A percentile compares a stretch with the other conserved stretches of the same genome.
Evolutionary conservation across 2,888 invertebrate species (phyloP).

Genomic region (Diploptera punctata): DNA sequence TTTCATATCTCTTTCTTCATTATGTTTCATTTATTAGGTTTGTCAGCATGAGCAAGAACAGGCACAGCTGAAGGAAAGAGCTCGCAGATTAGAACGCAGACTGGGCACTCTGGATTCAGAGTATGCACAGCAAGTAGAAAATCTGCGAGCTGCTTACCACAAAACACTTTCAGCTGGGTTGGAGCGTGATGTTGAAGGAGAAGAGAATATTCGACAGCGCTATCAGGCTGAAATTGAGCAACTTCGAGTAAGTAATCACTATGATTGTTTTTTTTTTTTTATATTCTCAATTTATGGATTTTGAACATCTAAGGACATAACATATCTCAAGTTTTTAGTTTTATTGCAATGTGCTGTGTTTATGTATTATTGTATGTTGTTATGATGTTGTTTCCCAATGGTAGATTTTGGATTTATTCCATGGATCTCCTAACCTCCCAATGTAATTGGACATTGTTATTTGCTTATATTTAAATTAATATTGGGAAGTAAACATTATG

Average conservation of each 20-base stretch:
- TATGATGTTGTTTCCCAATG: too few relatives aligned
- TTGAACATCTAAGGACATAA: neutral
- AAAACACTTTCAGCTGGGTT: conserved; percentile 65
- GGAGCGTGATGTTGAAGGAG: conserved; percentile 65
- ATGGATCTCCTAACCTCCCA: too few relatives aligned
- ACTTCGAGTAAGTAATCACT: conserved; percentile 66
- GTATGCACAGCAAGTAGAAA: conserved; percentile 82
- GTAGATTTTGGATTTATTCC: too few relatives aligned
- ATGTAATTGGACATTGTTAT: too few relatives aligned
- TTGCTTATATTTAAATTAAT: too few relatives aligned
- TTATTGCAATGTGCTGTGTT: too few relatives aligned
- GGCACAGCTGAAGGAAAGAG: conserved; percentile 66
- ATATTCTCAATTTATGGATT: neutral
- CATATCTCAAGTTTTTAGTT: neutral
- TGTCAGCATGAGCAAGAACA: conserved; percentile 57
- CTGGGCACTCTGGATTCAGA: conserved; percentile 80
- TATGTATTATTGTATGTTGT: too few relatives aligned
- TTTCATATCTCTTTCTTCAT: too few relatives aligned
- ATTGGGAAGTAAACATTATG: too few relatives aligned
- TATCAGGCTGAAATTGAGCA: conserved; percentile 90
- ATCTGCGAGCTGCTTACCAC: conserved; percentile 78
- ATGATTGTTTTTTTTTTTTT: too few relatives aligned
- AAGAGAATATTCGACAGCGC: conserved; percentile 70
- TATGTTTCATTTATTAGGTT: conserved; percentile 53
- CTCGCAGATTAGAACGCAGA: conserved; percentile 72